Evolutionary conservation across 2,797 vertebrate species (phyloP).

Genomic region (Coluber constrictor): DNA sequence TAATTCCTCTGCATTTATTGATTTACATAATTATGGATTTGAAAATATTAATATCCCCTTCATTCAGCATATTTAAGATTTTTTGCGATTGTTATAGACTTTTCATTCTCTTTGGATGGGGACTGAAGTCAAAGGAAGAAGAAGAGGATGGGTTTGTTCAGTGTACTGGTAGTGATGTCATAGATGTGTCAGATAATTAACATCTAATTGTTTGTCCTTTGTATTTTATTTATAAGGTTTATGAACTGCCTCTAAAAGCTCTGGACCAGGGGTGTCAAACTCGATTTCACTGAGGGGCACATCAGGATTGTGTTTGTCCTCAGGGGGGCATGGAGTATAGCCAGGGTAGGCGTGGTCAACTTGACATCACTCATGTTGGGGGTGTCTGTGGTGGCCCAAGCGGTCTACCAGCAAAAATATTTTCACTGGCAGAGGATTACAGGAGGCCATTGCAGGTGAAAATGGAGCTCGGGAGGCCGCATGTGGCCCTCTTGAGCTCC

Average conservation of each 20-base stretch:
- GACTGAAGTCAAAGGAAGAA: not conserved
- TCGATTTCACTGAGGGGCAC: too few relatives aligned
- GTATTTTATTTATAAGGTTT: not conserved
- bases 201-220: not conserved
- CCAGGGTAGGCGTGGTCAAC: too few relatives aligned
- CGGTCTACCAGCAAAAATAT: too few relatives aligned
- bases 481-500: too few relatives aligned
- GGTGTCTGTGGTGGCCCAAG: too few relatives aligned
- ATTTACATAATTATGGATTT: not conserved
- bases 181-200: not conserved
- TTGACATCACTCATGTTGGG: too few relatives aligned
- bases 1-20: not conserved
- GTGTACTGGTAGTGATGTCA: not conserved
- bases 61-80: not conserved
- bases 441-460: too few relatives aligned
- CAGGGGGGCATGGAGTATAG: too few relatives aligned
- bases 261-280: not conserved
- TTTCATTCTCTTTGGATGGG: not conserved
- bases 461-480: too few relatives aligned
- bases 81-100: not conserved
- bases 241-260: not conserved
- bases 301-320: too few relatives aligned
- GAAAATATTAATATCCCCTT: not conserved
- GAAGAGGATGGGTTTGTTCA: not conserved
- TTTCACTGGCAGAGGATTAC: too few relatives aligned